phyloP scores from a whole-genome alignment of 2,888 invertebrate species.

The Acholoe squamosa region DNA sequence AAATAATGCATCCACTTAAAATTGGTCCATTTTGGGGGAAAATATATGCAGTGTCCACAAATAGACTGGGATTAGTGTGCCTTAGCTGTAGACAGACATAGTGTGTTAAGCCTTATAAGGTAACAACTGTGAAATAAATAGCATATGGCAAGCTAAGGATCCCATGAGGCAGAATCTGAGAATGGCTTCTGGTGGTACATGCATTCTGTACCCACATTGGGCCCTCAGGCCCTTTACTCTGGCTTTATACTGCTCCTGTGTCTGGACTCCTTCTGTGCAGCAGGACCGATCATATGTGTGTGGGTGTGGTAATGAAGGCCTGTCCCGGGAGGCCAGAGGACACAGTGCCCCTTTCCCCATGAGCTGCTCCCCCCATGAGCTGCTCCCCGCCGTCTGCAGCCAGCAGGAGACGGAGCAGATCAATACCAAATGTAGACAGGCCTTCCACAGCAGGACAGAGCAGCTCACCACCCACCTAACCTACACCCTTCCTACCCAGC shows the following conservation, averaged over 20 bases:
- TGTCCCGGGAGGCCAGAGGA: neutral
- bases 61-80: too few species aligned
- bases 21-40: too few species aligned
- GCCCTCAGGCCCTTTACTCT: neutral
- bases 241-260: neutral
- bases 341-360: neutral
- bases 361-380: slow-evolving; percentile 8
- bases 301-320: slow-evolving; percentile 31
- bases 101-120: too few species aligned
- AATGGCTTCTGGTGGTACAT: too few species aligned
- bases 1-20: too few species aligned
- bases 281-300: neutral
- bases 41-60: too few species aligned
- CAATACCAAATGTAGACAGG: slow-evolving; percentile 38
- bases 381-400: slow-evolving; percentile 33
- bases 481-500: neutral
- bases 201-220: neutral
- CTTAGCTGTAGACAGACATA: too few species aligned
- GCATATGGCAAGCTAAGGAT: too few species aligned
- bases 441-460: slow-evolving; percentile 17
- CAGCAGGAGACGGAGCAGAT: slow-evolving; percentile 36
- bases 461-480: neutral
- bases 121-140: too few species aligned
- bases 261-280: neutral
- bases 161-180: too few species aligned